Evolutionary conservation across 2,797 vertebrate genomes (phyloP), one percentile per base, ranked within the genome.

Genomic region (Anabacerthia variegaticeps): DNA sequence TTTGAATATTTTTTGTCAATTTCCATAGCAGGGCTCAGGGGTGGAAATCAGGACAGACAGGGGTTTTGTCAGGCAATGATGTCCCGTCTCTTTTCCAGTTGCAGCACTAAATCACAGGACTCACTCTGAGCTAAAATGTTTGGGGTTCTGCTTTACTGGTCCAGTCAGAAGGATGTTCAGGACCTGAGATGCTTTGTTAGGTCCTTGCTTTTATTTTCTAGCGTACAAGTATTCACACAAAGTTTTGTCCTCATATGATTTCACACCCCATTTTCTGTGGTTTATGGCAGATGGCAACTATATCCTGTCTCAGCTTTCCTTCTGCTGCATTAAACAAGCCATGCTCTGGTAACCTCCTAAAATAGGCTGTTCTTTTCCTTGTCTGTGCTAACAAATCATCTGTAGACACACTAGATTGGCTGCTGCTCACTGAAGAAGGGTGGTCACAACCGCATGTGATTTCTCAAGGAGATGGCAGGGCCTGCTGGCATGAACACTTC

Each of bases 401-500:
- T 62, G 36, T 26, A 37, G 79, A 46, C 30, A 41, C 19, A 22
- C 27, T 36, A 69, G 58, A 54, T 79, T 28, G 85, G 55, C 85
- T 79, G 51, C 71, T 51, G 62, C 74, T 75, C 0, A 0, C 63
- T 72, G 58, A 39, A 63, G 48, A 85, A 72, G 18, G 19, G 41
- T 56, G 34, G 49, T 72, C 34, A 88, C 63, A 68, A 41, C 12
- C 0, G 1, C 0, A 0, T 5, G 22, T 1, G 13, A 2, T 43
- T 65, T 66, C 77, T 54, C 23, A 62, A 46, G 59, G 37, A 44
- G 28, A 58, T 27, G 27, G 71, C 51, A 92, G 67, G 55, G 48
- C 30, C 21, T 76, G 37, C 79, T 78, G 78, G 67, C 49, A 61
- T 0, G 1, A 71, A 63, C 9, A 8, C 17, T 61, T 66, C 17